Base-by-base conservation (phyloP, 2,113 vertebrate species). In the Murina feae region DNA sequence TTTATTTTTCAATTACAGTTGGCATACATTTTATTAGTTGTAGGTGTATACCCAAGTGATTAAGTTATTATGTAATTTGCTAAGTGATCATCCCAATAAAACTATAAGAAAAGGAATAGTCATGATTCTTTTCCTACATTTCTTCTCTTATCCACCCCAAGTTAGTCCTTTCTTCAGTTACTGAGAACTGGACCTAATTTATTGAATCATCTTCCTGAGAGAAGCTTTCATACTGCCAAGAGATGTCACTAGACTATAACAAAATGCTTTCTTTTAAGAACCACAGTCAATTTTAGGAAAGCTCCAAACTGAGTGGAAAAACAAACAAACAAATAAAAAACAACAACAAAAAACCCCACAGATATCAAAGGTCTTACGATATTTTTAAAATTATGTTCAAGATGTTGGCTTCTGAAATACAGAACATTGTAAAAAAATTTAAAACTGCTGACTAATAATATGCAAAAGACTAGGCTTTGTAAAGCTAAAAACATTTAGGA, bases 251-350 rank as follows among this genome's bases (percentile, higher is more conserved):
- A 35, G 66, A 93, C n/a, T 4, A 0, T 83, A 93, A 89, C 9
- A 91, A 89, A 82, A 68, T 58, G 58, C 25, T 91, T 89, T 89
- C 63, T 72, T 76, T 69, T 47, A 39, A 3, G 0, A 80, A 74
- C 37, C 42, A 58, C 16, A 20, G 21, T 74, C 66, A 58, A 30
- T 82, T 93, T 81, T 44, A 88, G 60, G 68, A 91, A 83, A 65
- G 47, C 55, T 94, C 80, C 93, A 72, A 75, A 83, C 32, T 75
- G 74, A 89, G 44, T 51, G 25, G 9, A 12, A n/a, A 96, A 92
- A 37, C 17, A 53, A 53, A 53, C 51, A 53, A 53, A 53, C 51
- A 53, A 53, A 53, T 18, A 20, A 23, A 44, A 44, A 44, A 44
- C 42, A 44, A 44, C 44, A 44, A 44, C 44, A 44, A 44, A 44